Conservation (phyloP, 1,140 invertebrate species). For the Ditylenchus dipsaci region DNA sequence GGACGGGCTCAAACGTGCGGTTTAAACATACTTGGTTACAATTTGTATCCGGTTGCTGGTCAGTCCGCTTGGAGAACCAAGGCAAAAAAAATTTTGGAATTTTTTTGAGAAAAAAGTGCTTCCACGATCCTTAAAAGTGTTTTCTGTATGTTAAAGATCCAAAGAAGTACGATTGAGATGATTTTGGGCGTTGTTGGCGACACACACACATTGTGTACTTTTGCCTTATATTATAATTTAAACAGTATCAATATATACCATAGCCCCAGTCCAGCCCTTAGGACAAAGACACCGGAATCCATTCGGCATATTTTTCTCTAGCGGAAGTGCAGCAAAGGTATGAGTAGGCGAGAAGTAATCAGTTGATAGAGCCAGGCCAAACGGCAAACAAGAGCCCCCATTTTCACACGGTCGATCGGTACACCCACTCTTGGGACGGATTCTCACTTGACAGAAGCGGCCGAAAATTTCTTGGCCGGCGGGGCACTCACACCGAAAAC, state of each 20-base stretch:
- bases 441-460: slow-evolving; percentile 24
- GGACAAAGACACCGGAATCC: slow-evolving; percentile 22
- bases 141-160: no score
- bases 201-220: no score
- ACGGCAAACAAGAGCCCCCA: slow-evolving; percentile 20
- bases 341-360: not conserved
- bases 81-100: no score
- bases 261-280: slow-evolving; percentile 17
- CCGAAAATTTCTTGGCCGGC: slow-evolving; percentile 11
- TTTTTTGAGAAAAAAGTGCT: no score
- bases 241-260: slow-evolving; percentile 8
- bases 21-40: no score
- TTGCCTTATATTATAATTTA: slow-evolving; percentile 13
- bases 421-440: slow-evolving; percentile 8
- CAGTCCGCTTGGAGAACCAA: no score
- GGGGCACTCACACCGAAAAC: slow-evolving; percentile 28
- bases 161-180: no score
- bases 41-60: no score
- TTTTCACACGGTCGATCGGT: slow-evolving; percentile 25
- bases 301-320: not conserved
- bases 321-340: not conserved
- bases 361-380: not conserved
- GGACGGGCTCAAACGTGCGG: no score
- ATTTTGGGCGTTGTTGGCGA: no score
- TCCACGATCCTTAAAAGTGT: no score